Base-by-base conservation (phyloP, 1,140 invertebrate species). In the Rhagoletis zephyria region DNA sequence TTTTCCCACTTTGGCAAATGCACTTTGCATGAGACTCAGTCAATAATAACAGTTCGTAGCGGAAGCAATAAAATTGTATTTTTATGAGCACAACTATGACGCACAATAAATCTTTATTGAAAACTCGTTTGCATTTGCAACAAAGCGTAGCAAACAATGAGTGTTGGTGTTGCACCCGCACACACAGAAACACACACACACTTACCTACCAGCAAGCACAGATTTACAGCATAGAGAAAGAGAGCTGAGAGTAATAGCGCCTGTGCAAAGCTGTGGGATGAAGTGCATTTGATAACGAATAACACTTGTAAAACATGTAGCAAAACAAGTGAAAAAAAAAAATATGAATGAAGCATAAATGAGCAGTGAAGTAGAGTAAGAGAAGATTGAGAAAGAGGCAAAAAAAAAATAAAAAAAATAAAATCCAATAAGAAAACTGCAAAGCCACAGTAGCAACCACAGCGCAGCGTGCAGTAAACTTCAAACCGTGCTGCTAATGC, bases 51-150 rank as follows among this genome's bases (percentile, higher is more conserved):
- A 81, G 19, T 81, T 30, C 48, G 74, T 14, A 56, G 56, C 3
- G 45, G 42, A 81, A 81, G 74, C 74, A 51, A 56, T 56, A 81
- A 81, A 81, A 81, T 56, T 81, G 19, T 10, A 81, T 81, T 81
- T 81, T 81, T 81, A 81, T 81, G 74, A 81, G 74, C 48, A 30
- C n/a, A 81, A 81, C 48, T 81, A 30, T 81, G 74, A 51, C n/a
- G 48, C 9, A 56, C 74, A 81, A 81, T 81, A 81, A 81, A 81
- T 81, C 74, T 81, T 51, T 81, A 81, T 81, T 81, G 74, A 42
- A 81, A 81, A 81, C 74, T 81, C 74, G 74, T 81, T 81, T 81
- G 74, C 74, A 81, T 81, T 19, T 81, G 48, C 74, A 81, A 81
- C 74, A 81, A 30, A 81, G 74, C 74, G 48, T n/a, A 56, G 45